A percentile compares a stretch with the other conserved stretches of the same genome.
Conservation (phyloP, 2,113 vertebrate genomes). For the Campylorhamphus procurvoides region DNA sequence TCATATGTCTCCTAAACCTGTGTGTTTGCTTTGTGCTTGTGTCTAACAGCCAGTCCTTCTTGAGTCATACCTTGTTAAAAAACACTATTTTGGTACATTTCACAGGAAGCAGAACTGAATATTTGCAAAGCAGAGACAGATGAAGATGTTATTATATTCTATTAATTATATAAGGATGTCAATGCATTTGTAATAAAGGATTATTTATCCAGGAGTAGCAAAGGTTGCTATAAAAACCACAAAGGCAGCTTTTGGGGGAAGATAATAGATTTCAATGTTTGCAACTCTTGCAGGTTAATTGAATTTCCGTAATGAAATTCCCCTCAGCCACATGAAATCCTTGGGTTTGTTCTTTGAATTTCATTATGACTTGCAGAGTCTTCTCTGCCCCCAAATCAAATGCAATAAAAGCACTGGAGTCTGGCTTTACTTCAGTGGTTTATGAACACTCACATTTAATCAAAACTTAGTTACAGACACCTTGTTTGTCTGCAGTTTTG, state of each 20-base stretch:
- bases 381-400: not conserved
- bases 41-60: not conserved
- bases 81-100: not conserved
- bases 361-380: conserved; percentile 12
- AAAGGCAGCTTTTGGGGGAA: not conserved
- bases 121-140: not conserved
- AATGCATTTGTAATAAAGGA: not conserved
- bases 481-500: not conserved
- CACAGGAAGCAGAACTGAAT: not conserved
- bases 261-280: not conserved
- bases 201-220: not conserved
- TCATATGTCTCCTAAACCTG: not conserved
- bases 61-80: not conserved
- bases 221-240: not conserved
- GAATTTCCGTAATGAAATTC: conserved; percentile 38
- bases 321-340: conserved; percentile 13
- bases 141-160: not conserved
- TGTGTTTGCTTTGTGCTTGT: not conserved
- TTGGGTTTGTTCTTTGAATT: conserved; percentile 38
- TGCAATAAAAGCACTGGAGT: not conserved
- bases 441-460: not conserved
- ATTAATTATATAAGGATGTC: not conserved
- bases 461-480: not conserved
- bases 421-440: not conserved
- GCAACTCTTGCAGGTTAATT: conserved; percentile 25